Conservation (phyloP, 2,888 invertebrate genomes). For the Synergus gifuensis region DNA sequence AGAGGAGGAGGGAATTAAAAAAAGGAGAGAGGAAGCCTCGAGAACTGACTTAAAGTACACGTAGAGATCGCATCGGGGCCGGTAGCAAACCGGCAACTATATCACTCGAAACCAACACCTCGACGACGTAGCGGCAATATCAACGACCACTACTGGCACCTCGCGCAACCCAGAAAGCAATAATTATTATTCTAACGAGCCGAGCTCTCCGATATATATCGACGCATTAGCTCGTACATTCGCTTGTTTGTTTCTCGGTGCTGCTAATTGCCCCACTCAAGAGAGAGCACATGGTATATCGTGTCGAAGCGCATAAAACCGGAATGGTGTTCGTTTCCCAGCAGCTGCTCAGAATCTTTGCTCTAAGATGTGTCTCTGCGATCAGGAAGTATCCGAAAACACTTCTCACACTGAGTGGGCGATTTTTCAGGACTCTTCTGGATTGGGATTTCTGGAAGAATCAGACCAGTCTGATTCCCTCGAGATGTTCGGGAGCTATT, state of each 20-base stretch:
- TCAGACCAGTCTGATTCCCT: background rate
- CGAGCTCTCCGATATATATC: constrained; percentile 60
- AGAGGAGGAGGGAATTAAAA: constrained; percentile 23
- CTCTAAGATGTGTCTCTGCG: constrained; percentile 21
- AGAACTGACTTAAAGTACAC: constrained; percentile 64
- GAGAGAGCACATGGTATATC: constrained; percentile 30
- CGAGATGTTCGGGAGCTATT: constrained; percentile 15
- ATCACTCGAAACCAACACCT: constrained; percentile 58
- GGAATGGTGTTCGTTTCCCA: constrained; percentile 45
- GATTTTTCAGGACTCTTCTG: constrained; percentile 36
- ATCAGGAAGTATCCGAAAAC: constrained; percentile 38
- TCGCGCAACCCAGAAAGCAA: constrained; percentile 55
- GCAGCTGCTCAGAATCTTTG: constrained; percentile 35
- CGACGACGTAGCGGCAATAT: constrained; percentile 26
- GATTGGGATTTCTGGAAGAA: constrained; percentile 12
- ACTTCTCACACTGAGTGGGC: constrained; percentile 28
- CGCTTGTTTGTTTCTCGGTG: constrained; percentile 61
- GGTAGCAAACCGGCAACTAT: constrained; percentile 65
- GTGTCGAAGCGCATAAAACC: constrained; percentile 48
- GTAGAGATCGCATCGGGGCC: constrained; percentile 69
- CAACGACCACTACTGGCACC: constrained; percentile 34
- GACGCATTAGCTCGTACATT: constrained; percentile 60
- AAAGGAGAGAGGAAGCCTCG: constrained; percentile 32
- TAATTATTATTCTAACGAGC: constrained; percentile 66
- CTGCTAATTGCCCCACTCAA: constrained; percentile 64